Percentiles rank a stretch among this genome's conserved stretches.
Evolutionary conservation across 2,797 vertebrate genomes (phyloP).

Genomic region (Falco peregrinus): DNA sequence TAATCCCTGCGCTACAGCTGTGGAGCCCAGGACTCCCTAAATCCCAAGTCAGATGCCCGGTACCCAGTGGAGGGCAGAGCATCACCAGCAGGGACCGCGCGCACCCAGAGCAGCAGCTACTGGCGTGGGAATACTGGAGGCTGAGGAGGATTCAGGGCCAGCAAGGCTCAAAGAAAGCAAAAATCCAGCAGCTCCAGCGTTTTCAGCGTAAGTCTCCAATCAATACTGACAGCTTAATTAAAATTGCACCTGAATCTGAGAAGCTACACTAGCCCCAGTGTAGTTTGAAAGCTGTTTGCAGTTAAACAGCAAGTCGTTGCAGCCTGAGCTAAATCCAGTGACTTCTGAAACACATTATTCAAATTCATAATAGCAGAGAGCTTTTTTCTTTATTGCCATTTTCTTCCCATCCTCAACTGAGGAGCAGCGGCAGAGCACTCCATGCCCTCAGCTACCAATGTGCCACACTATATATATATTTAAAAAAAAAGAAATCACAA

Average conservation of each 20-base stretch:
- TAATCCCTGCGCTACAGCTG: not conserved
- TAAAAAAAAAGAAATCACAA: not conserved
- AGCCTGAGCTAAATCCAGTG: constrained; percentile 30
- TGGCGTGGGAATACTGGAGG: not conserved
- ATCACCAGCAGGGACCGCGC: fast-evolving
- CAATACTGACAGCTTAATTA: not conserved
- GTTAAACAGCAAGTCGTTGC: not conserved
- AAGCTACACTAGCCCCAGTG: not conserved
- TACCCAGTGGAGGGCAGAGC: not conserved
- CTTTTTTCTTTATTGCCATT: not conserved
- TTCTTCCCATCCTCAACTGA: not conserved
- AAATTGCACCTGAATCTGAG: not conserved
- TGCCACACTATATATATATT: not conserved
- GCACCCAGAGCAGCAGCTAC: not conserved
- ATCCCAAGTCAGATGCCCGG: not conserved
- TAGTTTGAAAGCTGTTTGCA: not conserved
- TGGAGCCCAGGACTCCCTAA: not conserved
- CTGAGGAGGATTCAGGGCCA: not conserved
- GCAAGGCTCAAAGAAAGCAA: not conserved
- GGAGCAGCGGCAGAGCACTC: not conserved
- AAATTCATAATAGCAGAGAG: not conserved
- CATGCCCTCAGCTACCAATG: not conserved
- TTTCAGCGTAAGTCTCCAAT: not conserved
- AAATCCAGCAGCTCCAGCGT: not conserved
- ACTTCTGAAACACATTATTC: not conserved